Conservation (phyloP, 2,797 vertebrate species). For the Iguana delicatissima region DNA sequence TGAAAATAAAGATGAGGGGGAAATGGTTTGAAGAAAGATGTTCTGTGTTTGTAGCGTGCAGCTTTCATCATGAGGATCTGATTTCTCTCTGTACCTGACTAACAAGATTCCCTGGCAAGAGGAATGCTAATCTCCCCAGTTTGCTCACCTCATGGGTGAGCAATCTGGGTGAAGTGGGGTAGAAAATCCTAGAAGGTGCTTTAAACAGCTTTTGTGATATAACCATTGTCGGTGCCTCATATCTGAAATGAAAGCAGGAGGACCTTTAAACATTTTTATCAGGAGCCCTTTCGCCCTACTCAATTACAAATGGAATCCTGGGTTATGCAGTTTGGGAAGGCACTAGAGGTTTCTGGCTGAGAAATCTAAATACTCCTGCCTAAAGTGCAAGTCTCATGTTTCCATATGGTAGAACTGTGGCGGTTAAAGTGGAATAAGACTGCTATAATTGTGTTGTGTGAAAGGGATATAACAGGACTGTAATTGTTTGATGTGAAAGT, state of each 20-base stretch:
- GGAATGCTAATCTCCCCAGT: slow-evolving; percentile 69
- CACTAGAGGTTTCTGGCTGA: too few relatives aligned
- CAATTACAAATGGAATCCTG: too few relatives aligned
- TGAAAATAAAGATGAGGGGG: slow-evolving; percentile 64
- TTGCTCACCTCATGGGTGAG: slow-evolving; percentile 17
- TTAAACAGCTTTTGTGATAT: slow-evolving; percentile 67
- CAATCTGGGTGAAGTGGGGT: background rate
- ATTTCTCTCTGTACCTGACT: slow-evolving; percentile 70
- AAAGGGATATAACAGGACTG: too few relatives aligned
- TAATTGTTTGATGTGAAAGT: background rate
- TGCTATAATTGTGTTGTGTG: too few relatives aligned
- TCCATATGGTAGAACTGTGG: too few relatives aligned
- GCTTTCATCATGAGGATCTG: slow-evolving; percentile 53
- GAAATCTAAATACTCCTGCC: too few relatives aligned
- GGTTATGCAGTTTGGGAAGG: too few relatives aligned
- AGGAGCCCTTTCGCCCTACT: too few relatives aligned
- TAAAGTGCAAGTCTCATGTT: too few relatives aligned
- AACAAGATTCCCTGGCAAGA: slow-evolving; percentile 65
- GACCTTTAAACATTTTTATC: slow-evolving; percentile 26
- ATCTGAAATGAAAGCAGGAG: slow-evolving; percentile 56
- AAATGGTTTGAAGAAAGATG: slow-evolving; percentile 62
- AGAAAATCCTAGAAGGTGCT: slow-evolving; percentile 58
- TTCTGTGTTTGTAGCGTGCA: slow-evolving; percentile 63
- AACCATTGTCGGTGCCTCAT: slow-evolving; percentile 47
- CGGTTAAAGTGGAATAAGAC: too few relatives aligned